These are phyloP conservation scores for Myotis yumanensis DNA, from an alignment of 2,113 vertebrate species.

Conservation along the genomic window DNA sequence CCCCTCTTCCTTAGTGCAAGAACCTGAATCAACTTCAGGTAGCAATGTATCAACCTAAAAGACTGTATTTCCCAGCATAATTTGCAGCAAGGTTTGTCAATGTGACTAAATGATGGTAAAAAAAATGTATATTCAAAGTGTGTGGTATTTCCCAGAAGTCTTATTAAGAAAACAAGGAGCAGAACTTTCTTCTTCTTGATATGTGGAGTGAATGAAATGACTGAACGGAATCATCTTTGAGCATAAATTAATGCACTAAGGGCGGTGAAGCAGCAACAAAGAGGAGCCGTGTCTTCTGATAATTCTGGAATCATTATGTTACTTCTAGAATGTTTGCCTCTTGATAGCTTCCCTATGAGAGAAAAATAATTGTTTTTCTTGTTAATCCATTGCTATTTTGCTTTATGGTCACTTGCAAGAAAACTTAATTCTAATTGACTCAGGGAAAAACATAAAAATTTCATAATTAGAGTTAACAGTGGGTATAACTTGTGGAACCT, in stretches of 20 bases:
- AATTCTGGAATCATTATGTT: background rate
- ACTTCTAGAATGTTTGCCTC: background rate
- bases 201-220: background rate
- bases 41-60: background rate
- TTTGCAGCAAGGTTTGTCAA: background rate
- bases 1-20: background rate
- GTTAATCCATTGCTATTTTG: background rate
- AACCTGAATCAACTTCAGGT: background rate
- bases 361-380: background rate
- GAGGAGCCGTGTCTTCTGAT: background rate
- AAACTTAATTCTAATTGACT: conserved; percentile 1
- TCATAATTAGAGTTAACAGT: background rate
- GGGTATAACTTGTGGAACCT: background rate
- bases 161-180: background rate
- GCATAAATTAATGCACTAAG: background rate
- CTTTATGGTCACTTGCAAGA: background rate
- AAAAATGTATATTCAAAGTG: background rate
- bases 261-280: background rate
- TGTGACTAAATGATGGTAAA: background rate
- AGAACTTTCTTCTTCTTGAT: background rate
- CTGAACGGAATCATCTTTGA: background rate
- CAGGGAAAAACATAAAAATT: background rate
- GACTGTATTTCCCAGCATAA: background rate
- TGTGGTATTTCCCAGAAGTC: background rate
- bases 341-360: background rate